Percentiles rank a stretch among this genome's conserved stretches.
Evolutionary conservation across 2,888 invertebrate genomes (phyloP).

Genomic region (Torymus auratus): DNA sequence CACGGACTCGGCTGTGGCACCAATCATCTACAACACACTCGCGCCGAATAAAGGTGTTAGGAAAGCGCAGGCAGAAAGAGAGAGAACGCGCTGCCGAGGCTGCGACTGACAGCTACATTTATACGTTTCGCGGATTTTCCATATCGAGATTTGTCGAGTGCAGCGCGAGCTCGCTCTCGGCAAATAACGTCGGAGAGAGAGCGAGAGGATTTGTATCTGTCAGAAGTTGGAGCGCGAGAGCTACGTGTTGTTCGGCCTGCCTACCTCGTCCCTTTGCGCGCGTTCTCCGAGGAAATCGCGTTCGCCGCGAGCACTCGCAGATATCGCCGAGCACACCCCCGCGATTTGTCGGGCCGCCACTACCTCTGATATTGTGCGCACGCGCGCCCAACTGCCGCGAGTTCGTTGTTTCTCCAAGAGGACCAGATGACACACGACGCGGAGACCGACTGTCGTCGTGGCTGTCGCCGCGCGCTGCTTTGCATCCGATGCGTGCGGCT

Average conservation of each 20-base stretch:
- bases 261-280: not conserved
- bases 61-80: conserved; percentile 54
- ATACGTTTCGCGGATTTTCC: conserved; percentile 74
- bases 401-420: no score
- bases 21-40: conserved; percentile 47
- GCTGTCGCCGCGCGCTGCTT: not conserved
- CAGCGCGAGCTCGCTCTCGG: conserved; percentile 50
- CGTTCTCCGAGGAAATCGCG: conserved; percentile 50
- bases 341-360: conserved; percentile 42
- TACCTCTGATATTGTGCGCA: not conserved
- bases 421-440: conserved; percentile 20
- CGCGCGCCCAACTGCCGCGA: not conserved
- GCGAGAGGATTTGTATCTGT: conserved; percentile 72
- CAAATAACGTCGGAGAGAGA: conserved; percentile 67
- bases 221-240: conserved; percentile 67
- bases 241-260: conserved; percentile 34
- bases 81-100: conserved; percentile 1
- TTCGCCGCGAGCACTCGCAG: not conserved
- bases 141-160: conserved; percentile 74
- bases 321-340: not conserved
- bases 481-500: conserved; percentile 44
- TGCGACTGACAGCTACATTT: conserved; percentile 75
- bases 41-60: conserved; percentile 69
- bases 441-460: no score
- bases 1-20: conserved; percentile 15